Conservation (phyloP, 1,140 invertebrate species). For the Asobara japonica region DNA sequence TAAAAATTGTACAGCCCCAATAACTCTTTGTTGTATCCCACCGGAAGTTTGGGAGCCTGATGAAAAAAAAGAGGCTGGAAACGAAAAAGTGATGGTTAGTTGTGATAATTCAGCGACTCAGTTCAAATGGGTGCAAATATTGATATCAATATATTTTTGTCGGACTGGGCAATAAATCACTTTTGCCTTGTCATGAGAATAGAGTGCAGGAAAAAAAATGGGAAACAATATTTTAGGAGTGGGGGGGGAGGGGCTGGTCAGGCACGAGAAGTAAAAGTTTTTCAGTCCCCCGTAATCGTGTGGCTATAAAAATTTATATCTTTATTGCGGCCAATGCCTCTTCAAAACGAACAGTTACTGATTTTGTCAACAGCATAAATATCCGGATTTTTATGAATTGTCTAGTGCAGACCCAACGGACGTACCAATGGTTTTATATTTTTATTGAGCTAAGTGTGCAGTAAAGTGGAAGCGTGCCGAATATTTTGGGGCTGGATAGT, state of each 20-base stretch:
- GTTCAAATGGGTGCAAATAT: constrained; percentile 7
- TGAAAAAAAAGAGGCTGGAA: constrained; percentile 11
- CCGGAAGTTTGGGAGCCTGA: background rate
- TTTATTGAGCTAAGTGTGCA: background rate
- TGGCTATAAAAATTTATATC: constrained; percentile 54
- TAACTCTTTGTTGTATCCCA: background rate
- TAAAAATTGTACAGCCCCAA: background rate
- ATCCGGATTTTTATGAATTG: background rate
- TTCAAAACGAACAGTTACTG: constrained; percentile 47
- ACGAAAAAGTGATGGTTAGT: background rate
- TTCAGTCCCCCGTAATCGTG: constrained; percentile 49
- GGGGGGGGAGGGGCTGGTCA: background rate
- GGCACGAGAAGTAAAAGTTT: constrained; percentile 49
- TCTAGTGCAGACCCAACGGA: background rate
- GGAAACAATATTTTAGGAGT: background rate
- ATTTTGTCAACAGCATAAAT: constrained; percentile 51
- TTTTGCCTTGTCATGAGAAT: constrained; percentile 1
- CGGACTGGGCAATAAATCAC: constrained; percentile 7
- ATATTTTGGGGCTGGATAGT: no score
- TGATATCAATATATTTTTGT: constrained; percentile 2
- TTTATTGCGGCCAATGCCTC: constrained; percentile 53
- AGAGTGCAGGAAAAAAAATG: constrained; percentile 3
- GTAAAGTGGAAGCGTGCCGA: background rate
- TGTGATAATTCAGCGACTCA: constrained; percentile 9
- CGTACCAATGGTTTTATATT: background rate